phyloP scores from a whole-genome alignment of 2,113 vertebrate species.

The Aegypius monachus region DNA sequence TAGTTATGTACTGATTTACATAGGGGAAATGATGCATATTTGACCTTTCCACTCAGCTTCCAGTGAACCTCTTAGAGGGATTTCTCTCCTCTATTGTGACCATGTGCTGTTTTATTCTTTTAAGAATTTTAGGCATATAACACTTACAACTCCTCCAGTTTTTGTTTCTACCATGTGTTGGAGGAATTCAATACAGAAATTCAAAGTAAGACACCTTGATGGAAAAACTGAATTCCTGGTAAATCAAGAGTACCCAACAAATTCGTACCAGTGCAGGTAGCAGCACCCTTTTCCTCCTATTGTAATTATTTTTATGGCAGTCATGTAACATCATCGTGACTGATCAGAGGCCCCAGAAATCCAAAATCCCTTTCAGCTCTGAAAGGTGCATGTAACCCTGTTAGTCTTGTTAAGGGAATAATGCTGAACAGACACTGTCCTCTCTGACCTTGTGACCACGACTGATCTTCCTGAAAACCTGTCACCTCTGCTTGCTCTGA shows the following conservation, averaged over 20 bases:
- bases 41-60: background rate
- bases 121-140: background rate
- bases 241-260: background rate
- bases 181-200: slow-evolving; percentile 1
- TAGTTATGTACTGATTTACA: background rate
- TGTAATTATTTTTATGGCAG: background rate
- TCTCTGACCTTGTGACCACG: background rate
- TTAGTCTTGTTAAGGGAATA: background rate
- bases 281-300: background rate
- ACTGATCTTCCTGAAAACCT: background rate
- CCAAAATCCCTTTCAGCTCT: background rate
- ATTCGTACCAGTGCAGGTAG: background rate
- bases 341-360: background rate
- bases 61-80: background rate
- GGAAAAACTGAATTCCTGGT: background rate
- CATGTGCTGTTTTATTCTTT: background rate
- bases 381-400: background rate
- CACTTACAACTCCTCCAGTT: background rate
- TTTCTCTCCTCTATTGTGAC: background rate
- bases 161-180: slow-evolving; percentile 10
- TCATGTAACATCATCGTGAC: background rate
- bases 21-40: background rate
- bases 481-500: background rate
- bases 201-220: background rate
- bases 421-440: background rate